Conservation (phyloP, 2,888 invertebrate genomes). For the Tetramorium bicarinatum region DNA sequence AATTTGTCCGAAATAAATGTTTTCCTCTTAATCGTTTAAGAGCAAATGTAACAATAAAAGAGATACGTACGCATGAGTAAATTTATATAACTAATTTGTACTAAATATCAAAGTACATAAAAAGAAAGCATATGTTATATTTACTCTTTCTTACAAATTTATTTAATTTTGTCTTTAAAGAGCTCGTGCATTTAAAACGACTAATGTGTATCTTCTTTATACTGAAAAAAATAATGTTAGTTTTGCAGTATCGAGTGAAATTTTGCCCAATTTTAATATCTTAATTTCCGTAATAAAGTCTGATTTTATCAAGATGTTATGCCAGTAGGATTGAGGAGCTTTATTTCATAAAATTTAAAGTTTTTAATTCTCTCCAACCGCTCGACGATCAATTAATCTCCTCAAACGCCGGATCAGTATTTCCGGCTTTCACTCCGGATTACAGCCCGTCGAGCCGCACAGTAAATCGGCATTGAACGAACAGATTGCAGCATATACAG, state of each 20-base stretch:
- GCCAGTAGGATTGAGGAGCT: background rate
- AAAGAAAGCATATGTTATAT: background rate
- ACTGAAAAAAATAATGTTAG: background rate
- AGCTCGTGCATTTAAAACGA: background rate
- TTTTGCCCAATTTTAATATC: background rate
- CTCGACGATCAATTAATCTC: slow-evolving; percentile 44
- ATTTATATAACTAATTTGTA: slow-evolving; percentile 25
- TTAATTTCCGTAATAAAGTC: background rate
- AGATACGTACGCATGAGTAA: background rate
- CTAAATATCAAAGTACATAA: background rate
- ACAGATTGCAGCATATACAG: slow-evolving; percentile 67
- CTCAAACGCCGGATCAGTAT: slow-evolving; percentile 31
- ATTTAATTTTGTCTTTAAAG: slow-evolving; percentile 1
- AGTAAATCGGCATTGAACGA: slow-evolving; percentile 67
- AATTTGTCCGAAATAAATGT: background rate
- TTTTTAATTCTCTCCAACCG: slow-evolving; percentile 29
- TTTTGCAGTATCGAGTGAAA: background rate
- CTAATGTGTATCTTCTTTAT: background rate
- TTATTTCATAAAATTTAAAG: background rate
- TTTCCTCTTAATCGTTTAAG: background rate
- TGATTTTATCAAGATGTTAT: background rate
- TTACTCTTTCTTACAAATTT: background rate
- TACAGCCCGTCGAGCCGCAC: slow-evolving; percentile 28
- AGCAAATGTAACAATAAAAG: background rate
- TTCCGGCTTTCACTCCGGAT: slow-evolving; percentile 53